Conservation (phyloP, 2,888 invertebrate genomes). For the Synanthedon formicaeformis region DNA sequence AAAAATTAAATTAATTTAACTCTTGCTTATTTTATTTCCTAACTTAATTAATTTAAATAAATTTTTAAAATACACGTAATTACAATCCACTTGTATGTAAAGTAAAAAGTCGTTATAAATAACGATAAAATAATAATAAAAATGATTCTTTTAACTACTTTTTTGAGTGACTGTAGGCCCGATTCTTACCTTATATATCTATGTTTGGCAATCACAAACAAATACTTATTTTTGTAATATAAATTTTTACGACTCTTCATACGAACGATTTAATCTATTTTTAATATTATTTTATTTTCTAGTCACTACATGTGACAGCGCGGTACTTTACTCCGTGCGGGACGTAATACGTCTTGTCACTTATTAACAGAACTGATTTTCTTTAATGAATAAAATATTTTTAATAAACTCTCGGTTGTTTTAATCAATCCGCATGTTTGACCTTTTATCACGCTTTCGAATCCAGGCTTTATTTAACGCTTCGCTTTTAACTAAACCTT, state of each 20-base stretch:
- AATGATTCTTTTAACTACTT: too few species aligned
- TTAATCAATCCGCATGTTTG: conserved; percentile 53
- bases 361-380: conserved; percentile 65
- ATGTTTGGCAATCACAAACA: conserved; percentile 5
- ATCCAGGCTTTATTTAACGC: conserved; percentile 56
- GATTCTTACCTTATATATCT: too few species aligned
- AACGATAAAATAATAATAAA: too few species aligned
- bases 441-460: conserved; percentile 40
- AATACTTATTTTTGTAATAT: conserved; percentile 32
- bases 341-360: conserved; percentile 54
- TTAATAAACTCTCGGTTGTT: conserved; percentile 54
- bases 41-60: too few species aligned
- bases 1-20: too few species aligned
- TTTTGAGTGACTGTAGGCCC: too few species aligned
- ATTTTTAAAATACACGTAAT: too few species aligned
- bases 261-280: conserved; percentile 33
- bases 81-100: too few species aligned
- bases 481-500: conserved; percentile 46
- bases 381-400: conserved; percentile 62
- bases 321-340: conserved; percentile 32
- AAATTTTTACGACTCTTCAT: conserved; percentile 30
- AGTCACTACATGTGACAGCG: conserved; percentile 45
- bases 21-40: too few species aligned
- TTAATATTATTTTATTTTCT: conserved; percentile 27
- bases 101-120: too few species aligned